Evolutionary conservation across 2,113 vertebrate species (phyloP).

Genomic region (Chrysemys picta): DNA sequence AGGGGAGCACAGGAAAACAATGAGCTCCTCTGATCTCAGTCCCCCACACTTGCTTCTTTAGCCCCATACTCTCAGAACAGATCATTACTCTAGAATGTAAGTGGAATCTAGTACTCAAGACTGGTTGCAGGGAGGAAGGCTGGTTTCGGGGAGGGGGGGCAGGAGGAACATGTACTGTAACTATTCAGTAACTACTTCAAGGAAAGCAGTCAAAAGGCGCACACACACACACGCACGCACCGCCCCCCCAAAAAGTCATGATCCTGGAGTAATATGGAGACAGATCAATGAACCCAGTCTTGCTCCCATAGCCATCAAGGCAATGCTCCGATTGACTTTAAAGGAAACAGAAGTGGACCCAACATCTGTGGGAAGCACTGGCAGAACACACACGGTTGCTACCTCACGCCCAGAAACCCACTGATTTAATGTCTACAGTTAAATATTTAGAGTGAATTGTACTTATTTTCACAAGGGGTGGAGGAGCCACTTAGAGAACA

Average conservation of each 20-base stretch:
- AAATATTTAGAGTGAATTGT: slow-evolving; percentile 12
- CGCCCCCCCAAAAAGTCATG: not conserved
- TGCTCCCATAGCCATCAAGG: not conserved
- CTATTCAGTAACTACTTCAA: not conserved
- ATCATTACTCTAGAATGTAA: not conserved
- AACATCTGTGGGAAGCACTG: not conserved
- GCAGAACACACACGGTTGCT: not conserved
- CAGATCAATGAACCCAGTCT: not conserved
- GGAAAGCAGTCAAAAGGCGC: not conserved
- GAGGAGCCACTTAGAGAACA: not conserved
- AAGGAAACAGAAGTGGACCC: not conserved
- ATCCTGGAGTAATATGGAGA: not conserved
- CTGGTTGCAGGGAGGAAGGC: not conserved
- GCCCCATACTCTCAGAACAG: not conserved
- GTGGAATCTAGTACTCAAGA: not conserved
- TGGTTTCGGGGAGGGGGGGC: not conserved
- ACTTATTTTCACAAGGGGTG: not conserved
- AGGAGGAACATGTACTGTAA: not conserved
- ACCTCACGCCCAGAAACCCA: not conserved
- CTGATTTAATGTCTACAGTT: not conserved
- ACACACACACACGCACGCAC: no score
- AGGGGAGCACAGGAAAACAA: not conserved
- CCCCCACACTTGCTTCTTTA: not conserved
- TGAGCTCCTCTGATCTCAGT: not conserved
- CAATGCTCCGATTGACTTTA: not conserved